Conservation (phyloP, 2,113 vertebrate genomes). For the Coptodon rendalli region DNA sequence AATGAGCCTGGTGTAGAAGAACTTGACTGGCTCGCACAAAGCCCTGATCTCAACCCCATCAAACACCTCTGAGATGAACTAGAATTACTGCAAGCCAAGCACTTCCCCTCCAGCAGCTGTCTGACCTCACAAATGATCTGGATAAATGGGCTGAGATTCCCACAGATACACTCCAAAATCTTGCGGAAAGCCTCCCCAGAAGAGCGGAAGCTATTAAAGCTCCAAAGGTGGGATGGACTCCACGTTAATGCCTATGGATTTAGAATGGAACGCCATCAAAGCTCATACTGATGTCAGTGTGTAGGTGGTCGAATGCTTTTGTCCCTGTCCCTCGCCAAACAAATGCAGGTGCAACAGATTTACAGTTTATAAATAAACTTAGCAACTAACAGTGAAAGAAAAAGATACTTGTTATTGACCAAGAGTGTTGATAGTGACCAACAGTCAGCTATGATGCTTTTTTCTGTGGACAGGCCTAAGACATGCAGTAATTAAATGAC, state of each 20-base stretch:
- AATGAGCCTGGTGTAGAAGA: neutral
- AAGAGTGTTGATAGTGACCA: neutral
- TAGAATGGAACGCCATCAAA: neutral
- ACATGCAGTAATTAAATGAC: neutral
- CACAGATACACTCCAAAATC: neutral
- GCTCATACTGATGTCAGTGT: neutral
- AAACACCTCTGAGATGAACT: neutral
- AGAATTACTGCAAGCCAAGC: neutral
- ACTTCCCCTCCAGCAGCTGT: neutral
- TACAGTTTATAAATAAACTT: neutral
- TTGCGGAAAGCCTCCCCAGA: neutral
- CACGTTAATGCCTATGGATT: neutral
- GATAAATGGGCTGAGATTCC: neutral
- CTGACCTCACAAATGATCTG: neutral
- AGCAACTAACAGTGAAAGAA: neutral
- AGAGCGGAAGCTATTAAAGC: neutral
- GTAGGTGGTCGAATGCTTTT: neutral
- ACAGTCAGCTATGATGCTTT: neutral
- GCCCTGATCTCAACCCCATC: neutral
- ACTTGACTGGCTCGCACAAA: neutral
- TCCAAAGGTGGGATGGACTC: neutral
- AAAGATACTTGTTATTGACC: neutral
- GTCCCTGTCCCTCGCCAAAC: neutral
- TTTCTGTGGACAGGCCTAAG: neutral
- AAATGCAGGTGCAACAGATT: neutral